A percentile compares a stretch with the other conserved stretches of the same genome.
These are phyloP conservation scores for Cephus spinipes DNA, from an alignment of 2,888 invertebrate genomes.

Conservation along the genomic window DNA sequence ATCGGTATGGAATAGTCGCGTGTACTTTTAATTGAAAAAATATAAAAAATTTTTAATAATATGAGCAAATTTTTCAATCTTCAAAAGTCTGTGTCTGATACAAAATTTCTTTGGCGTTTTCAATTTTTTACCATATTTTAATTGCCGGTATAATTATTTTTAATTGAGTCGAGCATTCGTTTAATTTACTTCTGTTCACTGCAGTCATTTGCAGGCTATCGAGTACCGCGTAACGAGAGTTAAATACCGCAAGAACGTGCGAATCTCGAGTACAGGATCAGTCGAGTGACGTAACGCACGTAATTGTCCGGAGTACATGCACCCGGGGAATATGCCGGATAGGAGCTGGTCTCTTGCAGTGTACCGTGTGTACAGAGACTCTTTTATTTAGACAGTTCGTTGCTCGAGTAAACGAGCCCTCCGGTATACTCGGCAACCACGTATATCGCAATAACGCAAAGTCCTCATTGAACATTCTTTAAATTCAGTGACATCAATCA, in stretches of 20 bases:
- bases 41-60: not conserved
- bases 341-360: slow-evolving; percentile 50
- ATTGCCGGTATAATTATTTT: not conserved
- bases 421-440: not conserved
- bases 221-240: not conserved
- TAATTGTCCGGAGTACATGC: slow-evolving; percentile 62
- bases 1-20: not conserved
- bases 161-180: not conserved
- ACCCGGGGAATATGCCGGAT: slow-evolving; percentile 59
- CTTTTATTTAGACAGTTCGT: slow-evolving; percentile 4
- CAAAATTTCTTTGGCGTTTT: not conserved
- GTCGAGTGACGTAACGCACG: slow-evolving; percentile 60
- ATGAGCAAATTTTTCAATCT: not conserved
- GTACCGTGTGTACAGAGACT: slow-evolving; percentile 41
- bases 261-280: slow-evolving; percentile 37
- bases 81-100: not conserved
- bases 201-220: not conserved
- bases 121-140: not conserved
- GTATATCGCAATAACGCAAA: not conserved
- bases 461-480: not conserved
- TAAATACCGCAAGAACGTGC: slow-evolving; percentile 7
- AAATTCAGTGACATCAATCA: not conserved
- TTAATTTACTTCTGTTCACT: not conserved
- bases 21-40: no score
- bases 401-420: not conserved